Evolutionary conservation across 2,888 invertebrate genomes (phyloP).

Genomic region (Chydorus sphaericus): DNA sequence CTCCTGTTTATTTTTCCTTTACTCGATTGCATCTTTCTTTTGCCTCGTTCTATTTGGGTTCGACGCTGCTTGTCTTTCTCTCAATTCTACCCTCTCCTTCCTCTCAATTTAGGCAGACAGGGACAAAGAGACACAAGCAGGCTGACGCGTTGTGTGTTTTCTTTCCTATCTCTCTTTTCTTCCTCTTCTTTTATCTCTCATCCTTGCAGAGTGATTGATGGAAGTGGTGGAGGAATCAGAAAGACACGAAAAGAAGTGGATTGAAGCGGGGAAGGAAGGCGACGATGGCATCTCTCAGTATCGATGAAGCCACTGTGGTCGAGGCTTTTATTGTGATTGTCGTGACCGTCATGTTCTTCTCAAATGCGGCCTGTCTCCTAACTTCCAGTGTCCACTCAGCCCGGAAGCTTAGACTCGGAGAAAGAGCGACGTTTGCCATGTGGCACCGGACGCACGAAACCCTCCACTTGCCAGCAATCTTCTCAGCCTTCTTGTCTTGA

Average conservation of each 20-base stretch:
- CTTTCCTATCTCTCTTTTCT: neutral
- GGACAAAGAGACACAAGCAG: neutral
- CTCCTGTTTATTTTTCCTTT: no score
- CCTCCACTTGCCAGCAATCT: neutral
- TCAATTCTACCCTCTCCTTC: no score
- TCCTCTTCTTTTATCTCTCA: no score
- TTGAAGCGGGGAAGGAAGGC: neutral
- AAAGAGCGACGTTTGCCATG: constrained; percentile 5
- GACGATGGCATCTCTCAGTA: neutral
- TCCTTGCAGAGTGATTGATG: neutral
- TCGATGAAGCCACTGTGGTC: constrained; percentile 14
- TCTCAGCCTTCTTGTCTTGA: neutral
- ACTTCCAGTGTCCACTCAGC: constrained; percentile 13
- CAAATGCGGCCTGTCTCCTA: constrained; percentile 14
- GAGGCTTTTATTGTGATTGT: constrained; percentile 11
- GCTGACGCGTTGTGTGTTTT: constrained; percentile 4
- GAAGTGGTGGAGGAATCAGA: neutral
- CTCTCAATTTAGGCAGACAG: neutral
- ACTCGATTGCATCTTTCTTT: no score
- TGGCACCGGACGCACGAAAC: constrained; percentile 1
- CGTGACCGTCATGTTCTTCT: constrained; percentile 11
- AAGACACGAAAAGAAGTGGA: neutral
- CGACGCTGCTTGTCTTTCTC: no score
- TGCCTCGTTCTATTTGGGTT: no score
- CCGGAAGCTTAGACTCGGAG: constrained; percentile 11